These are phyloP conservation scores for Heliconius aoede DNA, from an alignment of 2,888 invertebrate species.

Conservation along the genomic window DNA sequence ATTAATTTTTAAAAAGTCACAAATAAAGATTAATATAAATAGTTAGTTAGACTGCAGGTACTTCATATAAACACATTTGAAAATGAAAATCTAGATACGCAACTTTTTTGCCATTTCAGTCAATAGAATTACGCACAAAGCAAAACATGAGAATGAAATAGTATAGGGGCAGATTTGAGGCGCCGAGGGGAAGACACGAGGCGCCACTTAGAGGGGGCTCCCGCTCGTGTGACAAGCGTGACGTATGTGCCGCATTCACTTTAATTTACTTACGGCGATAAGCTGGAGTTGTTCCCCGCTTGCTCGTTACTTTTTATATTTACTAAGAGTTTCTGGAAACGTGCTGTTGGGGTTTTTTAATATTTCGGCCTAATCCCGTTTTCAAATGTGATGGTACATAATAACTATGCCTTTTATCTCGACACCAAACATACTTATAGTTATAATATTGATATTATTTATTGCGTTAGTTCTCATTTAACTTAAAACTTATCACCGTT, in stretches of 20 bases:
- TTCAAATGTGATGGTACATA: too few relatives aligned
- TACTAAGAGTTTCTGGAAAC: conserved; percentile 20
- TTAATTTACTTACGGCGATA: conserved; percentile 38
- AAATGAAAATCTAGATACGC: conserved; percentile 3
- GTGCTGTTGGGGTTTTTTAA: background rate
- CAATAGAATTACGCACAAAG: conserved; percentile 27
- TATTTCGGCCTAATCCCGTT: too few relatives aligned
- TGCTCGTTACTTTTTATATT: conserved; percentile 35
- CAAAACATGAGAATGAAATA: conserved; percentile 37
- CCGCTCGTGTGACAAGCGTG: conserved; percentile 35
- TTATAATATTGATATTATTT: too few relatives aligned
- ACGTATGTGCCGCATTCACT: conserved; percentile 42
- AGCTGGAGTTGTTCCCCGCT: conserved; percentile 29
- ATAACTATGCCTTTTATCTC: too few relatives aligned
- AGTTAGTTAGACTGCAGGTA: too few relatives aligned
- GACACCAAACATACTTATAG: too few relatives aligned
- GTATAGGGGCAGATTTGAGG: conserved; percentile 41
- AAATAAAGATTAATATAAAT: too few relatives aligned
- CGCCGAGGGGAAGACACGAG: conserved; percentile 41
- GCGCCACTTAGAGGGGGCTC: conserved; percentile 40
- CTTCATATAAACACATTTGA: too few relatives aligned
- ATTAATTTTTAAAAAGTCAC: background rate
- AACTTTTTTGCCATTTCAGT: conserved; percentile 18
- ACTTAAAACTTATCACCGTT: background rate
- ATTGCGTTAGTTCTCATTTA: background rate